Base-by-base conservation (phyloP, 2,888 invertebrate species). In the Torymus auratus region DNA sequence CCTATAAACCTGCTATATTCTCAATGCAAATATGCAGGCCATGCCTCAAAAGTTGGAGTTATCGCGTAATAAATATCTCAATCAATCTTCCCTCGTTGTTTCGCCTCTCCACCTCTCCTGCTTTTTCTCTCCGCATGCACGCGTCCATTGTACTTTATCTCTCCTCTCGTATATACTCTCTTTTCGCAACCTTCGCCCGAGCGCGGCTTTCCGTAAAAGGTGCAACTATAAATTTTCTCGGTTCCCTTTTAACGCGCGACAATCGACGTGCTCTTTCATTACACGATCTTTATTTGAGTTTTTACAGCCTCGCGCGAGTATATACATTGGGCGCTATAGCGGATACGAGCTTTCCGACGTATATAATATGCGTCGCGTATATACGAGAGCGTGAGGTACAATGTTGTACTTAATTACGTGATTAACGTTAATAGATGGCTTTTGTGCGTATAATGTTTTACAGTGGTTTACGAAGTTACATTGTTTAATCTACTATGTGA, bases 251-350 rank as follows among this genome's bases (percentile, higher is more conserved):
- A 69, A 70, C 20, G 74, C 20, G 74, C 70, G 80, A 75, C 70
- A 80, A 75, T 80, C 70, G 74, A 70, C 80, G 58, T 68, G 60
- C 74, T 65, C 70, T 75, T 60, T 80, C 80, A 75, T 80, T 75
- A 70, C 58, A 28, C 17, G 56, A 52, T 74, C 70, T 75, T 80
- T 80, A 75, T 70, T 80, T 60, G 14, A 65, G 50, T 58, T 69
- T 70, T 69, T 62, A 61, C 67, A 41, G 55, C 60, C 52, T 60
- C 61, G 15, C 53, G 68, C 17, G 20, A 75, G 75, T 60, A 5
- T 14, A 75, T 56, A 20, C 28, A 41, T 10, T 65, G 68, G 20
- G 12, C 61, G 15, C 3, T 5, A 41, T 5, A 41, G 41, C 41
- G 41, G 41, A 41, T 41, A 41, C 41, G 41, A 41, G 41, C 41